Percentiles rank a stretch among this genome's conserved stretches.
phyloP scores from a whole-genome alignment of 2,888 invertebrate species.

The Apamea sordens region DNA sequence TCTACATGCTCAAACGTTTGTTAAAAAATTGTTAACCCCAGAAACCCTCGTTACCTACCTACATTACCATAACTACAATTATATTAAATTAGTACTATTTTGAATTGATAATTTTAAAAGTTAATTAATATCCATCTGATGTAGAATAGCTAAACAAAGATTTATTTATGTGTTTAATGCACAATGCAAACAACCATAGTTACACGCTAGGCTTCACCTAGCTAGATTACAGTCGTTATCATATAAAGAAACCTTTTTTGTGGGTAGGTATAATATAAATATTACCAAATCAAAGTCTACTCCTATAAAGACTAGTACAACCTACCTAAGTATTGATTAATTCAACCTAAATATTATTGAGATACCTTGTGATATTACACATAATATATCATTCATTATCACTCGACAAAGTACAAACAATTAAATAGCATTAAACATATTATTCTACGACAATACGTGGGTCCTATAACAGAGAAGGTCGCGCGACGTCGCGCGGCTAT shows the following conservation, averaged over 20 bases:
- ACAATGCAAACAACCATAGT: too few relatives aligned
- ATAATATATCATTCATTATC: background rate
- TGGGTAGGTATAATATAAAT: background rate
- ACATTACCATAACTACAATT: constrained; percentile 20
- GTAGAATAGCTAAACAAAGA: background rate
- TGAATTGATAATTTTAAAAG: constrained; percentile 20
- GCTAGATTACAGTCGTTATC: background rate
- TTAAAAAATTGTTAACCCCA: constrained; percentile 31
- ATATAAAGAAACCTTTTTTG: background rate
- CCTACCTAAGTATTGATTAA: constrained; percentile 1
- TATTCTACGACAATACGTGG: background rate
- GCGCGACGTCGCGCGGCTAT: constrained; percentile 31
- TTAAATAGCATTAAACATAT: background rate
- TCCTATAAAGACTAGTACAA: background rate
- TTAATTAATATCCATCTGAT: constrained; percentile 40
- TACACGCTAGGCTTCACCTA: too few relatives aligned
- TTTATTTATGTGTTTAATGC: too few relatives aligned
- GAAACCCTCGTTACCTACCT: constrained; percentile 5
- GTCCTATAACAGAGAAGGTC: background rate
- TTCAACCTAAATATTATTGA: constrained; percentile 21
- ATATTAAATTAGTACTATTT: constrained; percentile 4
- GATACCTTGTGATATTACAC: constrained; percentile 1
- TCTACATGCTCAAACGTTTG: constrained; percentile 25
- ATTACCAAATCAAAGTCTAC: constrained; percentile 31
- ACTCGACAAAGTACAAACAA: background rate